Percentiles rank a stretch among this genome's conserved stretches.
phyloP scores from a whole-genome alignment of 1,140 invertebrate genomes.

The Dreissena polymorpha region DNA sequence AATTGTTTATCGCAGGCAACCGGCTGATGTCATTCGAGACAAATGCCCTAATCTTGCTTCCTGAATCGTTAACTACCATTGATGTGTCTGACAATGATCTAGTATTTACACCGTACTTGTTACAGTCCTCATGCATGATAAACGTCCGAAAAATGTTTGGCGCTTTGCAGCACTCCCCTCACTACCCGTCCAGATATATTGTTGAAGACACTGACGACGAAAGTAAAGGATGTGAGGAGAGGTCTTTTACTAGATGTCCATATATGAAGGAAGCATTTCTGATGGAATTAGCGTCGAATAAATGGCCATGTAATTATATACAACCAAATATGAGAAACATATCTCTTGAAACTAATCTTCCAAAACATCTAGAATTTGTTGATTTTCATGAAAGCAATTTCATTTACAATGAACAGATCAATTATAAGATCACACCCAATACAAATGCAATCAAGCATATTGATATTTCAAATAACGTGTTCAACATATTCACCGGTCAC shows the following conservation, averaged over 20 bases:
- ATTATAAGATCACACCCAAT: neutral
- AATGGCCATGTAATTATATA: neutral
- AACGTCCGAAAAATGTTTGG: neutral
- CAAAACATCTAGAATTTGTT: too few relatives aligned
- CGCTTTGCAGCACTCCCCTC: neutral
- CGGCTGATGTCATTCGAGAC: too few relatives aligned
- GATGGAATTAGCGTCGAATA: neutral
- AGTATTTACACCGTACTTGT: constrained; percentile 9
- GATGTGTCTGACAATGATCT: constrained; percentile 29
- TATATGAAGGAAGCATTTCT: neutral
- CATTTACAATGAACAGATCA: neutral
- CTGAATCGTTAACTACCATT: neutral
- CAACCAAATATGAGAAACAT: neutral
- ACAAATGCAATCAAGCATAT: neutral
- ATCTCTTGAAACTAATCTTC: neutral
- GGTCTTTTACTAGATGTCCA: neutral
- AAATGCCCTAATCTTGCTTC: too few relatives aligned
- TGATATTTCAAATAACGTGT: too few relatives aligned
- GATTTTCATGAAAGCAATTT: neutral
- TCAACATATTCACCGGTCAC: constrained; percentile 5
- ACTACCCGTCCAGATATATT: too few relatives aligned
- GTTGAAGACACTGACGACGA: neutral
- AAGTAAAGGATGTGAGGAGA: neutral
- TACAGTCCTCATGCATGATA: neutral
- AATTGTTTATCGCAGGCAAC: too few relatives aligned